Evolutionary conservation across 2,113 vertebrate species (phyloP), one percentile per base, ranked within the genome.

Genomic region (Balaenoptera acutorostrata): DNA sequence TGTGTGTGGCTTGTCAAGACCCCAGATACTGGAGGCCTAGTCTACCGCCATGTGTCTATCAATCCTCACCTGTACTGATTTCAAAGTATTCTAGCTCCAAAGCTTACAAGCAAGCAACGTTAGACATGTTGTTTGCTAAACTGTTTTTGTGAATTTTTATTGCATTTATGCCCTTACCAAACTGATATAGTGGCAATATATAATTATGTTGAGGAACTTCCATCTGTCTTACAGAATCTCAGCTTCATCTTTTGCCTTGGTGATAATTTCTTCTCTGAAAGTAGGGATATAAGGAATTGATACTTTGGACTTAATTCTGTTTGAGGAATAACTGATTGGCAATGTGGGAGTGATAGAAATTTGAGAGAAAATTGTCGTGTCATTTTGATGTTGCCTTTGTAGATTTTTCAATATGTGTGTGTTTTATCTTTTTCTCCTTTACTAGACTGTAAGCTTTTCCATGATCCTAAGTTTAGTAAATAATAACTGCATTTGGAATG

Each of bases 191-290:
- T 39, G 57, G 31, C 44, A 85, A 11, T 96, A 27, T 66, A 29
- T 64, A 57, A 80, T 69, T 83, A 64, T 49, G 77, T 39, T 49
- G 57, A 94, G n/a, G 83, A 61, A 59, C 15, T 25, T 81, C 72
- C 31, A 72, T 85, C 33, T 29, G 33, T 74, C 39, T 75, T 82
- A 72, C 5, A 68, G n/a, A 59, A 41, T 68, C 64, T 59, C 52
- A 82, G 29, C 41, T 91, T 92, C 23, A 63, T 88, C 68, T 94
- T 96, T 92, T 95, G n/a, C n/a, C 5, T 68, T 90, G 27, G 5
- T 81, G 46, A 23, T 59, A 41, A 74, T 77, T 83, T 92, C n/a
- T 92, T 95, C 20, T 92, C 31, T 75, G 52, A 66, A 93, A 33
- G 21, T 89, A 59, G 20, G 71, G 63, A 39, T 72, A 84, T 6